phyloP scores from a whole-genome alignment of 2,888 invertebrate species.

The Hypomecis punctinalis region DNA sequence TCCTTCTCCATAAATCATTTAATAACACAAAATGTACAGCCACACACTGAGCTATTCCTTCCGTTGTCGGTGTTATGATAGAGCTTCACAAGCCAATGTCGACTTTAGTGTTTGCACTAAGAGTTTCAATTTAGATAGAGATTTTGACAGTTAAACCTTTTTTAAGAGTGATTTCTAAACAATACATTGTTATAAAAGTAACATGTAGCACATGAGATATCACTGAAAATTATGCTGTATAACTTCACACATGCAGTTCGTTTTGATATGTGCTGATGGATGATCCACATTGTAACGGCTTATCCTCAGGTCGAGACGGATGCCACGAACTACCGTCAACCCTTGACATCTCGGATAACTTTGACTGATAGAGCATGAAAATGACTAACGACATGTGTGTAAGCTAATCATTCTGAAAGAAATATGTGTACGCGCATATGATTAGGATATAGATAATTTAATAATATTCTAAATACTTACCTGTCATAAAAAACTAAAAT shows the following conservation, averaged over 20 bases:
- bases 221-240: constrained; percentile 54
- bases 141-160: constrained; percentile 53
- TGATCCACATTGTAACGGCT: constrained; percentile 60
- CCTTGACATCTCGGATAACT: constrained; percentile 79
- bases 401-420: constrained; percentile 52
- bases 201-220: constrained; percentile 52
- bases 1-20: constrained; percentile 84
- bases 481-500: not conserved
- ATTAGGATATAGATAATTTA: not conserved
- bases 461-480: too few relatives aligned
- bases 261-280: constrained; percentile 45
- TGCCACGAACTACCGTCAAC: constrained; percentile 81
- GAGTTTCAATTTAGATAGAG: constrained; percentile 43
- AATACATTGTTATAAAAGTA: constrained; percentile 57
- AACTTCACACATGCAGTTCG: constrained; percentile 44
- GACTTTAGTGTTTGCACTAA: constrained; percentile 43
- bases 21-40: constrained; percentile 84
- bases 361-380: constrained; percentile 76
- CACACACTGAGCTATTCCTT: constrained; percentile 83
- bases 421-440: not conserved
- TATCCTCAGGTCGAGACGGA: constrained; percentile 71
- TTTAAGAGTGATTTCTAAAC: constrained; percentile 56
- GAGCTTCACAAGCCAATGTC: constrained; percentile 42
- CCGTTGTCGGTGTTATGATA: constrained; percentile 69
- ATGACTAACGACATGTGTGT: constrained; percentile 68